phyloP scores from a whole-genome alignment of 2,113 vertebrate genomes.

The Leptosomus discolor region DNA sequence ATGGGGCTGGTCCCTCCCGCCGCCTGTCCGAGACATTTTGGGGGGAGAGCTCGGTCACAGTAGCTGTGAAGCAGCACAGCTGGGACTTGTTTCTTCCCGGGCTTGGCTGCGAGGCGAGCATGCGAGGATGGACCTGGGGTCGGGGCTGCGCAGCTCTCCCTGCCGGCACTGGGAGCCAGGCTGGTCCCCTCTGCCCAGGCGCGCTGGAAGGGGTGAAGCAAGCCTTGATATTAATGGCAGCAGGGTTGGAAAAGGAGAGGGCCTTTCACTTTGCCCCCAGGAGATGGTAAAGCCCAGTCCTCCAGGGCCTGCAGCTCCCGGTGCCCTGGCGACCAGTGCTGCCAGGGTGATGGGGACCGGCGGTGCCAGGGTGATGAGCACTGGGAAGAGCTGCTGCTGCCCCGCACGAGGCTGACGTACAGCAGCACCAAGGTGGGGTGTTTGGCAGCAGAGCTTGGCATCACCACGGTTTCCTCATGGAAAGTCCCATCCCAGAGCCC shows the following conservation, averaged over 20 bases:
- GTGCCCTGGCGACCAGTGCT: neutral
- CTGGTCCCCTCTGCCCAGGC: neutral
- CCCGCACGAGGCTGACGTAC: neutral
- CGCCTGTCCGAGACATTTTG: neutral
- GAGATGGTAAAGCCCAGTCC: neutral
- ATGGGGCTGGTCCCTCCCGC: neutral
- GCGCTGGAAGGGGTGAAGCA: neutral
- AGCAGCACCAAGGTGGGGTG: neutral
- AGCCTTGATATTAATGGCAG: neutral
- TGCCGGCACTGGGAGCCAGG: fast-evolving
- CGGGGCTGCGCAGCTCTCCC: neutral
- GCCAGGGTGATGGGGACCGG: too few species aligned
- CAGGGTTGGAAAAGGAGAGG: neutral
- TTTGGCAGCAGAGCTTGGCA: too few species aligned
- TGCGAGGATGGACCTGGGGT: neutral
- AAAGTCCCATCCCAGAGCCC: neutral
- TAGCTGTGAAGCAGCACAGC: slow-evolving; percentile 16
- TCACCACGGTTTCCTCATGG: neutral
- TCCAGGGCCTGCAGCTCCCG: fast-evolving
- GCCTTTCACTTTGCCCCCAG: neutral
- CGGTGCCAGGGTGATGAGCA: neutral
- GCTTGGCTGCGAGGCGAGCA: neutral
- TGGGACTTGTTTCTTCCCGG: slow-evolving; percentile 12
- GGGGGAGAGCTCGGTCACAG: neutral
- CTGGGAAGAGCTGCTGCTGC: neutral